These are phyloP conservation scores for Tautogolabrus adspersus DNA, from an alignment of 2,113 vertebrate species.

Conservation along the genomic window DNA sequence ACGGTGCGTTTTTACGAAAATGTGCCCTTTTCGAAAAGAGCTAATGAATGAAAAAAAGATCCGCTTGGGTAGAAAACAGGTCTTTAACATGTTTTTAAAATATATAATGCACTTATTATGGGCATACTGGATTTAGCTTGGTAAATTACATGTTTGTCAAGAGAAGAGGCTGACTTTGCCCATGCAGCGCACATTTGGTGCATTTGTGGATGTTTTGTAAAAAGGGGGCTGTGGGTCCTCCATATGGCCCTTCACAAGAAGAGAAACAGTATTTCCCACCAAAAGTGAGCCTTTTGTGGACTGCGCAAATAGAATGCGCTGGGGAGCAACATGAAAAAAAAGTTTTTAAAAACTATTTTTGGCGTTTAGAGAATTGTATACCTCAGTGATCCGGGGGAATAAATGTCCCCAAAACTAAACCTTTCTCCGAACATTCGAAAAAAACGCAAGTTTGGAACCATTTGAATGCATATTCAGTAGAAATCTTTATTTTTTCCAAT, in stretches of 20 bases:
- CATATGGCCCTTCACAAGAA: conserved; percentile 51
- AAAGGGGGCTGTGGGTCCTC: conserved; percentile 28
- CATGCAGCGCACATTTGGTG: conserved; percentile 61
- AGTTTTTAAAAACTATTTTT: background rate
- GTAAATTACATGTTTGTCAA: background rate
- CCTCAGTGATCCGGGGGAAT: background rate
- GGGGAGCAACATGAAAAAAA: background rate
- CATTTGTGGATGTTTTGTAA: conserved; percentile 56
- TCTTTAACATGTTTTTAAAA: background rate
- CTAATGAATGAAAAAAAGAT: background rate
- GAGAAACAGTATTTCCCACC: background rate
- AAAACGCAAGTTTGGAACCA: conserved; percentile 5
- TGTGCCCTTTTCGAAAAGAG: conserved; percentile 2
- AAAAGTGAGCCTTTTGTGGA: conserved; percentile 26
- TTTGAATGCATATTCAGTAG: conserved; percentile 76
- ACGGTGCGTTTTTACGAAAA: conserved; percentile 14
- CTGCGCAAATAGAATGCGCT: background rate
- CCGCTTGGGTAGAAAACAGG: background rate
- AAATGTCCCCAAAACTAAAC: background rate
- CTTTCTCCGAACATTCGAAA: background rate
- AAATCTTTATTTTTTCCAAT: conserved; percentile 82
- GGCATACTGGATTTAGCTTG: background rate
- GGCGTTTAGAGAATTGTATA: background rate
- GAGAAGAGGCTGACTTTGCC: conserved; percentile 20
- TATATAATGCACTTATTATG: background rate